Evolutionary conservation across 2,797 vertebrate species (phyloP).

Genomic region (Artibeus lituratus): DNA sequence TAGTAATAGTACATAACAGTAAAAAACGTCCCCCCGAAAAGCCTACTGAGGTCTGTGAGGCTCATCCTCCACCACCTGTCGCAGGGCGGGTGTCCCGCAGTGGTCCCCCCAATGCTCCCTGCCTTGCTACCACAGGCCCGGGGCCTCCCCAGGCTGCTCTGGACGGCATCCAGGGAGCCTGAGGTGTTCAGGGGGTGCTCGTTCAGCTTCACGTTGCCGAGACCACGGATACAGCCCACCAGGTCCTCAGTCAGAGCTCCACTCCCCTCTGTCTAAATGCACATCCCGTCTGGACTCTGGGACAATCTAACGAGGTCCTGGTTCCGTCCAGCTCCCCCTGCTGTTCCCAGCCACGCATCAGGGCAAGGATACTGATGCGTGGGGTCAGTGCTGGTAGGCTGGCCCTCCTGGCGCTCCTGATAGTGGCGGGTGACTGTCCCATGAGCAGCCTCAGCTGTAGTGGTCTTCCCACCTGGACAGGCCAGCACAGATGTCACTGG

Average conservation of each 20-base stretch:
- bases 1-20: not conserved
- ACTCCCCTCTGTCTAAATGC: constrained; percentile 93
- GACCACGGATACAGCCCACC: constrained; percentile 95
- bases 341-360: constrained; percentile 95
- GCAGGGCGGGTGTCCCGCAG: not conserved
- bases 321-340: constrained; percentile 94
- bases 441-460: constrained; percentile 95
- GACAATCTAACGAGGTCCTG: constrained; percentile 93
- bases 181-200: constrained; percentile 98
- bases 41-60: constrained; percentile 24
- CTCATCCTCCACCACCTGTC: not conserved
- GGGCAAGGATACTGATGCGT: constrained; percentile 97
- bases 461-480: constrained; percentile 97
- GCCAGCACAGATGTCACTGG: constrained; percentile 97
- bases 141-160: constrained; percentile 95
- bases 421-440: constrained; percentile 97
- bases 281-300: constrained; percentile 93
- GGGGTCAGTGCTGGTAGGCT: constrained; percentile 96
- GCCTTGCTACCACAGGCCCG: constrained; percentile 87
- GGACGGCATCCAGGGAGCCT: constrained; percentile 94
- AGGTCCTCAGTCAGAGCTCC: constrained; percentile 97
- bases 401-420: constrained; percentile 97
- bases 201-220: constrained; percentile 94
- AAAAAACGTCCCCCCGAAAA: constrained; percentile 47
- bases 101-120: not conserved